phyloP scores from a whole-genome alignment of 1,140 invertebrate genomes.

The Atopsyche davidsoni region DNA sequence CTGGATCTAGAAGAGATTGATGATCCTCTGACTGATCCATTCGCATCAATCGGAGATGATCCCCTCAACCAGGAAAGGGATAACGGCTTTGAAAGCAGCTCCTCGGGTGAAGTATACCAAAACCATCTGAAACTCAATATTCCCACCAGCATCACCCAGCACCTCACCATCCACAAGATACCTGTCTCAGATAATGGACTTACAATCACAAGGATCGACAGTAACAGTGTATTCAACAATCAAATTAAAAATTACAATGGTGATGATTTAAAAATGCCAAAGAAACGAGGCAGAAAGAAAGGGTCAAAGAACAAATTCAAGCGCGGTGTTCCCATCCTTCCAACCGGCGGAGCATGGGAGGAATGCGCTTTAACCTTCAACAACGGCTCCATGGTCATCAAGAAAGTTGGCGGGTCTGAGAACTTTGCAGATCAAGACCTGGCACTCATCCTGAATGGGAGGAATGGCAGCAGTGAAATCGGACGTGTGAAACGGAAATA shows the following conservation, averaged over 20 bases:
- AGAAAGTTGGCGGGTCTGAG: conserved; percentile 1
- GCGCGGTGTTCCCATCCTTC: conserved; percentile 12
- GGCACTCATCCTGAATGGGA: conserved; percentile 1
- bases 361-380: conserved; percentile 7
- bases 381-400: conserved; percentile 9
- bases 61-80: conserved; percentile 6
- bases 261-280: conserved; percentile 5
- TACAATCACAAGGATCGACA: conserved; percentile 13
- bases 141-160: not conserved
- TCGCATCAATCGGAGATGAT: conserved; percentile 13
- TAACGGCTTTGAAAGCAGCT: conserved; percentile 8
- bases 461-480: not conserved
- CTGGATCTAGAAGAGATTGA: conserved; percentile 7
- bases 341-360: conserved; percentile 6
- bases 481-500: conserved; percentile 15
- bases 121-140: not conserved
- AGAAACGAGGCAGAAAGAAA: conserved; percentile 16
- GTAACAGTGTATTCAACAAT: not conserved
- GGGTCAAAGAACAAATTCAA: conserved; percentile 22
- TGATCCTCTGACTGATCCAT: conserved; percentile 14
- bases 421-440: conserved; percentile 2
- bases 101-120: not conserved
- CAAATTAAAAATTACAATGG: conserved; percentile 4
- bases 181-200: conserved; percentile 8
- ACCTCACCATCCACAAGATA: conserved; percentile 13